These are phyloP conservation scores for Magallana nippona DNA, from an alignment of 2,888 invertebrate genomes.

Conservation along the genomic window DNA sequence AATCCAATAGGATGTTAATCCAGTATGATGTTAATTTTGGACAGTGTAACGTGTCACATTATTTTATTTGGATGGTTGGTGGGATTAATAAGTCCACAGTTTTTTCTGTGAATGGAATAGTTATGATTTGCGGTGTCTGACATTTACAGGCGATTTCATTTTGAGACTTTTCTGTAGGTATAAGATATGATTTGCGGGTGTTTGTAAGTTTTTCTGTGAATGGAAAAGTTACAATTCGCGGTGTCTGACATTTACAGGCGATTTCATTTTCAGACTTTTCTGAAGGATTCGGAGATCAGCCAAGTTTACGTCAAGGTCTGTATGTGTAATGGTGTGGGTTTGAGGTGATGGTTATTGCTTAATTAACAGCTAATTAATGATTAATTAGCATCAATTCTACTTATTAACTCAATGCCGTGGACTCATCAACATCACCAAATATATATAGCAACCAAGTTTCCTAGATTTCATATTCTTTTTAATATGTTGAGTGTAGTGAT, in stretches of 20 bases:
- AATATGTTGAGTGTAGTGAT: too few species aligned
- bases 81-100: too few species aligned
- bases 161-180: constrained; percentile 35
- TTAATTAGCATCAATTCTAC: not conserved
- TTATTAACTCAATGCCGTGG: too few species aligned
- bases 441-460: too few species aligned
- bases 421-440: not conserved
- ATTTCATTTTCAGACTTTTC: constrained; percentile 38
- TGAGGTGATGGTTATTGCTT: not conserved
- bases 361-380: not conserved
- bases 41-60: too few species aligned
- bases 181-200: not conserved
- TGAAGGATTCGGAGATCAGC: constrained; percentile 37
- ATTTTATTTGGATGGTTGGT: not conserved
- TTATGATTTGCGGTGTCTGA: not conserved
- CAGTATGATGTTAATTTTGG: too few species aligned
- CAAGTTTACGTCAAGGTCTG: constrained; percentile 43
- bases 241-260: constrained; percentile 10
- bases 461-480: too few species aligned
- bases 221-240: not conserved
- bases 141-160: constrained; percentile 31
- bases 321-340: not conserved
- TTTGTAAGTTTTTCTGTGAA: not conserved
- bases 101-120: not conserved
- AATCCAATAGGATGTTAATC: too few species aligned